A percentile compares a stretch with the other conserved stretches of the same genome.
phyloP scores from a whole-genome alignment of 2,797 vertebrate species.

The Microctenopoma lineatum region DNA sequence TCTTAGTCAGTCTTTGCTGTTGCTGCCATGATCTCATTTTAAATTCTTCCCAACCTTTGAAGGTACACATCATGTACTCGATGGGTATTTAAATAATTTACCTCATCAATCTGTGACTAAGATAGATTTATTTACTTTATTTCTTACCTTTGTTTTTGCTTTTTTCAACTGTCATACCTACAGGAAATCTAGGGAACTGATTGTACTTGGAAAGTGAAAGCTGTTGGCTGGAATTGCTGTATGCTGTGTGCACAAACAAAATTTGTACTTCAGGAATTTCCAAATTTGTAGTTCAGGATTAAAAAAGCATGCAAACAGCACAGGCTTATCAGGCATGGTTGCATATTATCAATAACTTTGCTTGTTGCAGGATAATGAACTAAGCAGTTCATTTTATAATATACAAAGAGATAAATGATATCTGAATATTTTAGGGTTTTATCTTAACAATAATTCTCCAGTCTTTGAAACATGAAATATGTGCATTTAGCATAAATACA shows the following conservation, averaged over 20 bases:
- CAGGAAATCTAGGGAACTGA: conserved; percentile 15
- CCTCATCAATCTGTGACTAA: conserved; percentile 4
- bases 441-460: neutral
- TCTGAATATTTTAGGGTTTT: neutral
- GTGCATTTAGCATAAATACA: too few relatives aligned
- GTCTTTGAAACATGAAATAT: neutral
- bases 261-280: neutral
- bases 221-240: conserved; percentile 22
- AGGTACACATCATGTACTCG: conserved; percentile 6
- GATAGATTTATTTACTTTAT: conserved; percentile 5
- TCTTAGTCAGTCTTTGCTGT: conserved; percentile 46
- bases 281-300: conserved; percentile 11
- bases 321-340: neutral
- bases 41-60: conserved; percentile 9
- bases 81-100: neutral
- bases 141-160: conserved; percentile 26
- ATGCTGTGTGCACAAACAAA: conserved; percentile 10
- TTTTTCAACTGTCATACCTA: conserved; percentile 28
- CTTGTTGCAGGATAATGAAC: neutral
- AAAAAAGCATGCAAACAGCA: conserved; percentile 1
- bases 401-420: neutral
- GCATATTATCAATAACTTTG: conserved; percentile 4
- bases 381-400: neutral
- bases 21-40: conserved; percentile 12
- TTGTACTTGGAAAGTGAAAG: conserved; percentile 11